Conservation (phyloP, 1,140 invertebrate genomes). For the Hetaerina americana region DNA sequence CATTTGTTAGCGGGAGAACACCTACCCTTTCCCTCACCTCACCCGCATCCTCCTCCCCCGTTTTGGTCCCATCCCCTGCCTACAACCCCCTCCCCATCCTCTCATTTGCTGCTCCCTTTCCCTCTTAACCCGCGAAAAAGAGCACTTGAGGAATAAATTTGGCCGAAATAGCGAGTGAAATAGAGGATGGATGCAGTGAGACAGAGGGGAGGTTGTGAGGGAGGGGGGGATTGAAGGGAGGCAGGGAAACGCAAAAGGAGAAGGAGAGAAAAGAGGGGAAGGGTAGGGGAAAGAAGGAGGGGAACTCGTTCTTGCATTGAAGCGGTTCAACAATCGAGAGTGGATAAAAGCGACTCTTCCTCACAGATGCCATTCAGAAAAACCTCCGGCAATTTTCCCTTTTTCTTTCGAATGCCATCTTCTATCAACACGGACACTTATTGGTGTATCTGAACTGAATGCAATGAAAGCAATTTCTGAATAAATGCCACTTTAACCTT, state of each 20-base stretch:
- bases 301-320: neutral
- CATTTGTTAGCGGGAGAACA: neutral
- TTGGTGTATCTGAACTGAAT: neutral
- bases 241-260: neutral
- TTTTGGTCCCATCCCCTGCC: no score
- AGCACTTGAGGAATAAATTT: neutral
- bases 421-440: neutral
- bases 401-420: neutral
- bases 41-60: no score
- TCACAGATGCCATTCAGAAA: neutral
- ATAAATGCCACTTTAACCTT: neutral
- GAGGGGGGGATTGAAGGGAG: neutral
- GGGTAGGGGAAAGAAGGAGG: neutral
- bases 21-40: no score
- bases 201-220: neutral
- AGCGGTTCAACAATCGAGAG: neutral
- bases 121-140: neutral
- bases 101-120: neutral
- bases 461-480: no score
- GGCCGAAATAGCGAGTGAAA: neutral
- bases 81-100: no score
- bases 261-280: neutral
- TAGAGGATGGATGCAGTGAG: neutral
- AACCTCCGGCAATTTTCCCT: neutral
- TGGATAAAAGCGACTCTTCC: neutral